Conservation (phyloP, 1,140 invertebrate genomes). For the Aphaenogaster floridana region DNA sequence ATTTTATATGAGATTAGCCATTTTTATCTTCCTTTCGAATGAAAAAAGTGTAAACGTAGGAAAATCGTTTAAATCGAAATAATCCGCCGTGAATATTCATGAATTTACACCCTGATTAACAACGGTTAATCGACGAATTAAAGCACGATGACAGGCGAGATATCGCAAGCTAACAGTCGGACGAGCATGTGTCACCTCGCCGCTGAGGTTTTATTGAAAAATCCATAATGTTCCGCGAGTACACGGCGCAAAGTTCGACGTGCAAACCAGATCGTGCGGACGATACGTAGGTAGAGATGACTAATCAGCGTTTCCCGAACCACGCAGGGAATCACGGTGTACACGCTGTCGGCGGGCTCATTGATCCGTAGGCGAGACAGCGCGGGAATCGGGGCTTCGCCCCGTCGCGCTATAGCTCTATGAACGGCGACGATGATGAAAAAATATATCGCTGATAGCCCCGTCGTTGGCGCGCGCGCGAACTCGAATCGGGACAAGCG, state of each 20-base stretch:
- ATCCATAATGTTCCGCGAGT: background rate
- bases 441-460: constrained; percentile 52
- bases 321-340: constrained; percentile 13
- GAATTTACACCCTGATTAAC: background rate
- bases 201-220: constrained; percentile 9
- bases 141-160: constrained; percentile 4
- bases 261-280: background rate
- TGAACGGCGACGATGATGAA: constrained; percentile 33
- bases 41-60: background rate
- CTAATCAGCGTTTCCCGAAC: constrained; percentile 45
- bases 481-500: constrained; percentile 50
- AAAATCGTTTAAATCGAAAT: background rate
- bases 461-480: constrained; percentile 11
- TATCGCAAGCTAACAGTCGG: background rate
- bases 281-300: constrained; percentile 22
- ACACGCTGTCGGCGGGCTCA: constrained; percentile 34
- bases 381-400: background rate
- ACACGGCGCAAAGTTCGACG: background rate
- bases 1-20: background rate
- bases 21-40: background rate
- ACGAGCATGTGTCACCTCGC: background rate
- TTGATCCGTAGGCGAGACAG: constrained; percentile 40
- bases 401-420: background rate
- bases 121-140: background rate
- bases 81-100: background rate